Percentiles rank a stretch among this genome's conserved stretches.
Evolutionary conservation across 2,888 invertebrate species (phyloP).

Genomic region (Lagria hirta): DNA sequence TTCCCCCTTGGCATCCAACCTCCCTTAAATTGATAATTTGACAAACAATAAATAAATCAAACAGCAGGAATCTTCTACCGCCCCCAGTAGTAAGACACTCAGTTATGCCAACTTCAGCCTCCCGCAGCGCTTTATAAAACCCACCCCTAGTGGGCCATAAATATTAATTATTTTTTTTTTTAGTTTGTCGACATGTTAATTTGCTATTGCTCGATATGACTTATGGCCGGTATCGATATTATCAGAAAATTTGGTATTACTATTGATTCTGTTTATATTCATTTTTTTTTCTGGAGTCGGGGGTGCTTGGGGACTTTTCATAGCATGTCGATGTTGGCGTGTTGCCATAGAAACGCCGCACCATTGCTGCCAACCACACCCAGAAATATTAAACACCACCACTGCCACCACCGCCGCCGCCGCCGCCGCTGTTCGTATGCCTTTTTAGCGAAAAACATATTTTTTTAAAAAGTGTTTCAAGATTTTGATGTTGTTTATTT

Average conservation of each 20-base stretch:
- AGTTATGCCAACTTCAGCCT: too few relatives aligned
- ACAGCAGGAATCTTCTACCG: slow-evolving; percentile 38
- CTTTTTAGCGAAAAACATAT: slow-evolving; percentile 22
- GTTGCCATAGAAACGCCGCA: slow-evolving; percentile 50
- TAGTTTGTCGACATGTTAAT: slow-evolving; percentile 45
- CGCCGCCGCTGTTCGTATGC: slow-evolving; percentile 1
- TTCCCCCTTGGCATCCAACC: too few relatives aligned
- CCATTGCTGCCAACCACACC: slow-evolving; percentile 47
- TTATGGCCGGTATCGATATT: slow-evolving; percentile 31
- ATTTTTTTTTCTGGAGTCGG: slow-evolving; percentile 47
- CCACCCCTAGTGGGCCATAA: slow-evolving; percentile 42
- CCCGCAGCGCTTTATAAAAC: slow-evolving; percentile 35
- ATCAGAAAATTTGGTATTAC: slow-evolving; percentile 38
- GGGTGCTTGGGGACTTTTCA: slow-evolving; percentile 50
- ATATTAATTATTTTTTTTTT: slow-evolving; percentile 50
- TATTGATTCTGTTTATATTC: slow-evolving; percentile 43
- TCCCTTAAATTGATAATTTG: slow-evolving; percentile 21
- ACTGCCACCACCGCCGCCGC: slow-evolving; percentile 31
- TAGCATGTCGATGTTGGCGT: slow-evolving; percentile 49
- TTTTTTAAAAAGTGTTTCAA: slow-evolving; percentile 16
- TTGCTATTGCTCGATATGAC: slow-evolving; percentile 43
- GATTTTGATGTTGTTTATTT: too few relatives aligned
- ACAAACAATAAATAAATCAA: slow-evolving; percentile 42
- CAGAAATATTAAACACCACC: slow-evolving; percentile 40
- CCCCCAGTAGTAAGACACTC: slow-evolving; percentile 29